Percentiles rank a stretch among this genome's conserved stretches.
Evolutionary conservation across 2,113 vertebrate species (phyloP).

Genomic region (Empidonax alnorum): DNA sequence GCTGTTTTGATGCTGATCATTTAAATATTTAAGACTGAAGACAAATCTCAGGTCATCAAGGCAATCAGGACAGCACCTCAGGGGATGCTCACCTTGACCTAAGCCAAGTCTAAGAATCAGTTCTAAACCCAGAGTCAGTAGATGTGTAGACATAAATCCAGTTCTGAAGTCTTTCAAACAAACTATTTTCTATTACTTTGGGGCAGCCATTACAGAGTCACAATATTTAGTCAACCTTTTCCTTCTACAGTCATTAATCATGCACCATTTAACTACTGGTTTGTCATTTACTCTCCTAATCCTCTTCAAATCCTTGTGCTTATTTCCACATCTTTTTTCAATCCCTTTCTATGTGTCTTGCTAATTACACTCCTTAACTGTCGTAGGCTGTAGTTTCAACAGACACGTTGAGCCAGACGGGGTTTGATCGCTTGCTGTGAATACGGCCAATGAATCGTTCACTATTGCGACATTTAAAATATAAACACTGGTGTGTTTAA

Average conservation of each 20-base stretch:
- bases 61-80: neutral
- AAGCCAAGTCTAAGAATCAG: neutral
- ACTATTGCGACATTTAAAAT: neutral
- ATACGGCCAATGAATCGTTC: neutral
- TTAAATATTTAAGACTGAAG: neutral
- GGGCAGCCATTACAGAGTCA: slow-evolving; percentile 40
- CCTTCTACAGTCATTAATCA: slow-evolving; percentile 52
- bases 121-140: neutral
- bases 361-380: slow-evolving; percentile 58
- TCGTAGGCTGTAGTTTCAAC: slow-evolving; percentile 5
- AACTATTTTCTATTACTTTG: neutral
- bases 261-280: slow-evolving; percentile 55
- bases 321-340: slow-evolving; percentile 52
- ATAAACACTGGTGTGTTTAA: neutral
- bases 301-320: slow-evolving; percentile 53
- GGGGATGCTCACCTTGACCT: neutral
- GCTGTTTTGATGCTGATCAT: neutral
- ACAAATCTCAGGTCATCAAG: neutral
- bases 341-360: neutral
- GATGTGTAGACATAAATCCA: neutral
- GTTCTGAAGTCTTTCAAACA: neutral
- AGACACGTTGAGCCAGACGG: neutral
- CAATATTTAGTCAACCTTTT: slow-evolving; percentile 65
- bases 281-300: slow-evolving; percentile 55
- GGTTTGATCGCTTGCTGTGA: slow-evolving; percentile 19